Conservation (phyloP, 37 sponge, comb jelly and placozoan species). For the Spongilla lacustris region DNA sequence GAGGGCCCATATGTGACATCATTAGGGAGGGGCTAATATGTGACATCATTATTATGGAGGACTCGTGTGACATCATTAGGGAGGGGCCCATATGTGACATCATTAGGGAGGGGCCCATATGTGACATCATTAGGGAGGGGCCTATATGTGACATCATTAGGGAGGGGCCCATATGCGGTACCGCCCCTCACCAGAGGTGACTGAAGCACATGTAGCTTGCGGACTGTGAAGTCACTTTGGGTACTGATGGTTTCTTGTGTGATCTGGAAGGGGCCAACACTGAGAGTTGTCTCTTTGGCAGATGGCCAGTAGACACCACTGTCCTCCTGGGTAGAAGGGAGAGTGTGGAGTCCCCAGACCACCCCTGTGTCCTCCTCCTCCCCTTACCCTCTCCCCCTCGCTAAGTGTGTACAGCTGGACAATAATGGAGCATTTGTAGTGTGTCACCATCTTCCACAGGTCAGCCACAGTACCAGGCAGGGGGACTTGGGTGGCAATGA, state of each 20-base stretch:
- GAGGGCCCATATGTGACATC: constrained; percentile 49
- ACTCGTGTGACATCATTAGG: too few species aligned
- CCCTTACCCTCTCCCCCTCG: constrained; percentile 59
- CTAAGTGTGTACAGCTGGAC: constrained; percentile 82
- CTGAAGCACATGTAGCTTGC: neutral
- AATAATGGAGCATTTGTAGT: constrained; percentile 82
- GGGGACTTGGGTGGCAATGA: constrained; percentile 95
- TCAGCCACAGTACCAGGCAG: constrained; percentile 83
- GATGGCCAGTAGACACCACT: neutral
- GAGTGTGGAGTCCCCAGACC: neutral
- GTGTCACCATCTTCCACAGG: constrained; percentile 94
- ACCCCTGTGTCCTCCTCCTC: neutral
- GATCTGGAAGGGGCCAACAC: neutral
- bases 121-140: too few species aligned
- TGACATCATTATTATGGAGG: too few species aligned
- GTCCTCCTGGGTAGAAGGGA: neutral
- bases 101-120: too few species aligned
- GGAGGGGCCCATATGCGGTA: too few species aligned
- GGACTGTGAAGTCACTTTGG: neutral
- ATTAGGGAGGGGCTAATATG: constrained; percentile 83
- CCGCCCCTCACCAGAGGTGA: neutral
- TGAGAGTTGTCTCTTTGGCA: neutral
- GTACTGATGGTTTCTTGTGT: neutral
- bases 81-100: too few species aligned
- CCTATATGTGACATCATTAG: too few species aligned